Base-by-base conservation (phyloP, 2,888 invertebrate species). In the Erebia palarica region DNA sequence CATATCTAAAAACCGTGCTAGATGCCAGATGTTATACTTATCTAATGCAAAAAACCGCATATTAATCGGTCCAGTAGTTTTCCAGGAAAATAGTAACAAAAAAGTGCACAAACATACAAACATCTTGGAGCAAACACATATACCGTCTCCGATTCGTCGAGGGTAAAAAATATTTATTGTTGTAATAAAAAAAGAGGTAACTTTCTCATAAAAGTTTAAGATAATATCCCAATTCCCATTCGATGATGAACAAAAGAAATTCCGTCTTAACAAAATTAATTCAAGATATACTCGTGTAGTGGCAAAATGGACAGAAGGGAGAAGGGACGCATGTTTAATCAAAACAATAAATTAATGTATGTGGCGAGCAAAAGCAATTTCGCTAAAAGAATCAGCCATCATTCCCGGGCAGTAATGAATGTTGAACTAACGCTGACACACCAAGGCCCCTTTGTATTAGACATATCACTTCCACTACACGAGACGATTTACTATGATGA, bases 331-430 rank as follows among this genome's bases (percentile, higher is more conserved):
- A 69, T 63, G 64, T 63, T 58, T 57, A 75, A 72, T 68, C 59
- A 71, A 71, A 75, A 70, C 65, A 71, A 71, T 67, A 70, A 68
- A 74, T 69, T 65, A 65, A 69, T 68, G 71, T 71, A 73, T 75
- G 65, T 63, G 64, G 65, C 61, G 61, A 70, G 73, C 78, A 78
- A 83, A 86, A 86, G 84, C 82, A 90, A 89, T 91, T 86, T 82
- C 79, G 82, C 85, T 89, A 86, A 90, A 84, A 87, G 85, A 82
- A 77, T 72, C 77, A 73, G 74, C 75, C 75, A 78, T 78, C 78
- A 75, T 76, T 71, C 72, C 65, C 64, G 69, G 53, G 75, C 75
- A 75, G 75, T 77, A 75, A 79, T 80, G 80, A 83, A 81, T 80
- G 79, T 80, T 78, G 81, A 80, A 81, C 80, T 79, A 80, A 77